Base-by-base conservation (phyloP, 2,888 invertebrate species). In the Pharmacophagus antenor region DNA sequence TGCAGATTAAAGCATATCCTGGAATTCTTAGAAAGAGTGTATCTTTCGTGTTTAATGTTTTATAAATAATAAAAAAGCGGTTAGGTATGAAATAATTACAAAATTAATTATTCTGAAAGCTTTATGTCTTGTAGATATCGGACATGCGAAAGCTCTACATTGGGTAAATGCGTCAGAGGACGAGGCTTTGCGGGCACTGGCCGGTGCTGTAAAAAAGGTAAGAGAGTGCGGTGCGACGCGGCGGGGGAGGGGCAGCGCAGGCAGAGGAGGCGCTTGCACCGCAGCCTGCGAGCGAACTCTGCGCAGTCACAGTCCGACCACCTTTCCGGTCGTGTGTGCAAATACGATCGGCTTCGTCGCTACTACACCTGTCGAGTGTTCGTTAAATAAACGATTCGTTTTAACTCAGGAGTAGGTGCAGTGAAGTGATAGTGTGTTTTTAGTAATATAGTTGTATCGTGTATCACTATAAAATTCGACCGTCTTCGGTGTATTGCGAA, bases 381-480 rank as follows among this genome's bases (percentile, higher is more conserved):
- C 82, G 84, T 84, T 82, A 80, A 76, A 71, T 77, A 79, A 84
- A 82, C 84, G 82, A 82, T 82, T 76, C 70, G 77, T 84, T 84
- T 79, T 72, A 77, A 70, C 77, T 72, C 69, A 77, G 83, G 85
- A 85, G 87, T 81, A 79, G 80, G 85, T 88, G 85, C 74, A 84
- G 90, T 90, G 89, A 74, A 79, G 88, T 89, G 89, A 86, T 83
- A 74, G 89, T 89, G 89, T 88, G 86, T 86, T 88, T 90, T 80
- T 84, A 82, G 90, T 85, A 74, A 80, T 90, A 90, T 88, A 85
- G 79, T 75, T 73, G 73, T 76, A 77, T 65, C 82, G 88, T 90
- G 90, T 90, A 90, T 88, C 78, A 82, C 89, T 87, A 82, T 76
- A 80, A 88, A 90, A 82, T 88, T 84, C 73, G 79, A 78, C 84